A percentile compares a stretch with the other conserved stretches of the same genome.
Conservation (phyloP, 2,797 vertebrate genomes). For the Characodon lateralis region DNA sequence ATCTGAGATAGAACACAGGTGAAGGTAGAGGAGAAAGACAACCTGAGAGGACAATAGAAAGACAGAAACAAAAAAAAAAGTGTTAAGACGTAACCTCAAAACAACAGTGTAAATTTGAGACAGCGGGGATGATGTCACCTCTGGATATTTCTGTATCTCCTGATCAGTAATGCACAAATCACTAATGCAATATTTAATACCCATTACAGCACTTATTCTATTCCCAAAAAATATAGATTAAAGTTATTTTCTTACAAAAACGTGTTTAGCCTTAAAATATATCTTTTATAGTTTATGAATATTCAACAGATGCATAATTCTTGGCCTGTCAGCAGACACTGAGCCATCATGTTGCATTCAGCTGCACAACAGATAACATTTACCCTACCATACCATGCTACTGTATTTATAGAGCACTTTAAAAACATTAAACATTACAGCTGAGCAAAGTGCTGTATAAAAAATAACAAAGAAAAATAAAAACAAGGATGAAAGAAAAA, state of each 20-base stretch:
- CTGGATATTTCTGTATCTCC: slow-evolving; percentile 27
- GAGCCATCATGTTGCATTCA: neutral
- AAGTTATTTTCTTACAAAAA: neutral
- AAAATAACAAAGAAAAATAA: too few species aligned
- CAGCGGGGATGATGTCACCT: slow-evolving; percentile 37
- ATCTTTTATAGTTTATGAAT: neutral
- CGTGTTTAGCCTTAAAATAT: neutral
- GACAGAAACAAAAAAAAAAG: slow-evolving; percentile 38
- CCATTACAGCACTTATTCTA: neutral
- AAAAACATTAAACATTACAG: too few species aligned
- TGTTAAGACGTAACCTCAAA: slow-evolving; percentile 55
- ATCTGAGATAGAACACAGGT: slow-evolving; percentile 61
- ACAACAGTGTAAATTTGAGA: slow-evolving; percentile 40
- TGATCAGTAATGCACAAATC: slow-evolving; percentile 11
- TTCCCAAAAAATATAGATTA: neutral
- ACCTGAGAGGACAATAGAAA: slow-evolving; percentile 46
- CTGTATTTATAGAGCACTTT: too few species aligned
- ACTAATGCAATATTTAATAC: slow-evolving; percentile 16
- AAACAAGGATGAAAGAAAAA: too few species aligned
- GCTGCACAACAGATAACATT: neutral
- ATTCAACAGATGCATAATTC: neutral
- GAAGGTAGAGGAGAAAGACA: slow-evolving; percentile 15
- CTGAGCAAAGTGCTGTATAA: too few species aligned
- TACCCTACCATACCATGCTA: too few species aligned
- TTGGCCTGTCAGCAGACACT: neutral